phyloP scores from a whole-genome alignment of 37 sponge, comb jelly and placozoan genomes.

The Geodia barretti region DNA sequence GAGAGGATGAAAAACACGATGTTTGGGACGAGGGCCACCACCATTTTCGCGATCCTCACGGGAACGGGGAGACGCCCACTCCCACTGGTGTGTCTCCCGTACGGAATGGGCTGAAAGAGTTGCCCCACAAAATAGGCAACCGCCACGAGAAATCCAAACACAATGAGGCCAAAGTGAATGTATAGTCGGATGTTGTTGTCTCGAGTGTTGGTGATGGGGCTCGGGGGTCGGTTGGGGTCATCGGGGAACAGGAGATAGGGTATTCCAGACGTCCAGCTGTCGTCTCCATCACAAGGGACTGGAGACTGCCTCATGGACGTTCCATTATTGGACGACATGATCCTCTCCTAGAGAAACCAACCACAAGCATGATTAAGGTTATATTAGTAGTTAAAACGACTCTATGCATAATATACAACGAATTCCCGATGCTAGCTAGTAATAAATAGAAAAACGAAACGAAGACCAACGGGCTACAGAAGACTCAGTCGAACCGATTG shows the following conservation, averaged over 20 bases:
- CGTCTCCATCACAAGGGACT: not conserved
- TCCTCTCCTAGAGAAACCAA: not conserved
- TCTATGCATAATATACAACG: too few species aligned
- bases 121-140: constrained; percentile 52
- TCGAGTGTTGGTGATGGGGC: not conserved
- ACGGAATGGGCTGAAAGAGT: constrained; percentile 49
- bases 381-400: too few species aligned
- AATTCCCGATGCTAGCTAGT: too few species aligned
- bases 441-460: too few species aligned
- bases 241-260: constrained; percentile 40
- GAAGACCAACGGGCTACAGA: too few species aligned
- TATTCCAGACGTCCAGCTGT: constrained; percentile 25
- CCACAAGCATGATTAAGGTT: too few species aligned
- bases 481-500: too few species aligned
- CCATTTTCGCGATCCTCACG: constrained; percentile 24
- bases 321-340: too few species aligned
- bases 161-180: constrained; percentile 66
- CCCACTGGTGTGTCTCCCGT: constrained; percentile 59
- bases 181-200: constrained; percentile 53
- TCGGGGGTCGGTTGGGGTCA: not conserved
- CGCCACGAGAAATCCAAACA: constrained; percentile 54
- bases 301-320: too few species aligned
- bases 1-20: constrained; percentile 58
- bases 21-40: constrained; percentile 45
- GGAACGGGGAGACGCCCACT: constrained; percentile 33